phyloP scores from a whole-genome alignment of 2,113 vertebrate species.

The Ameiurus melas region DNA sequence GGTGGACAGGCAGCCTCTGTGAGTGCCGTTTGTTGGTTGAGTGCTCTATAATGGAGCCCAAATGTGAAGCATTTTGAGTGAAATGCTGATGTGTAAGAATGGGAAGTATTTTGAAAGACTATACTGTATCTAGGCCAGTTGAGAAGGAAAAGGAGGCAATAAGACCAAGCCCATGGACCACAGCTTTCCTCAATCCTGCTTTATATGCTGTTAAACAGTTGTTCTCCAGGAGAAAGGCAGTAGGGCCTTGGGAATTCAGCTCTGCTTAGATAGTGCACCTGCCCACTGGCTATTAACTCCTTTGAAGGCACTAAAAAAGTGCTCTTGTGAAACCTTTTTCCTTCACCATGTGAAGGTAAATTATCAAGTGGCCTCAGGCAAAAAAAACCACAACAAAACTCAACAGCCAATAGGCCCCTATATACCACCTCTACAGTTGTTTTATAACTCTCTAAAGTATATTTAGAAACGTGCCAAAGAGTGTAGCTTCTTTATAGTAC shows the following conservation, averaged over 20 bases:
- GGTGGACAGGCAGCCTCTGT: slow-evolving; percentile 51
- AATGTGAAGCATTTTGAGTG: slow-evolving; percentile 83
- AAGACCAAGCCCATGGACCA: neutral
- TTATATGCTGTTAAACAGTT: slow-evolving; percentile 77
- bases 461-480: slow-evolving; percentile 13
- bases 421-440: neutral
- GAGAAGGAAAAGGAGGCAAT: slow-evolving; percentile 14
- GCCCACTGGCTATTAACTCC: slow-evolving; percentile 39
- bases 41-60: slow-evolving; percentile 62
- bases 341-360: slow-evolving; percentile 29
- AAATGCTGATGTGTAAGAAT: slow-evolving; percentile 58
- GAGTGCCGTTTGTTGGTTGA: slow-evolving; percentile 48
- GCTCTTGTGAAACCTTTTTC: slow-evolving; percentile 41
- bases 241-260: slow-evolving; percentile 42
- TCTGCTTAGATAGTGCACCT: slow-evolving; percentile 52
- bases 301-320: slow-evolving; percentile 42
- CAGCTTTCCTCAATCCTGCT: slow-evolving; percentile 36
- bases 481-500: slow-evolving; percentile 8
- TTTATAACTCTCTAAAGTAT: slow-evolving; percentile 17
- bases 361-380: slow-evolving; percentile 34
- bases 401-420: slow-evolving; percentile 1
- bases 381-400: neutral
- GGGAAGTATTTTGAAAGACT: slow-evolving; percentile 12
- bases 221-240: slow-evolving; percentile 45
- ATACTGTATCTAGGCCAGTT: neutral